These are phyloP conservation scores for Mugil cephalus DNA, from an alignment of 2,113 vertebrate species.

Conservation along the genomic window DNA sequence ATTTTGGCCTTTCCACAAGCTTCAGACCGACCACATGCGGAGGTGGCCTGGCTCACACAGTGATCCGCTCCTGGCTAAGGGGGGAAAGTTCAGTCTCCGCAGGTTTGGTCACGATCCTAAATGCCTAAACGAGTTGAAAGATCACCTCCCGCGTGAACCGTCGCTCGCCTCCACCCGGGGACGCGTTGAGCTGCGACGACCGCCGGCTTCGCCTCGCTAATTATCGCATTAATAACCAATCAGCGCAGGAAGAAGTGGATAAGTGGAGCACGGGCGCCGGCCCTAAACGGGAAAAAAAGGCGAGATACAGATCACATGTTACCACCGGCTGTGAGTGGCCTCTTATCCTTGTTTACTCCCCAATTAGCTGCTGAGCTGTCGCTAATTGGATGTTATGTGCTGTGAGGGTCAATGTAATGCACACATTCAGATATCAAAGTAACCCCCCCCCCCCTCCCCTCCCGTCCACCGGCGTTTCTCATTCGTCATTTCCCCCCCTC, in stretches of 20 bases:
- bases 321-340: conserved; percentile 6
- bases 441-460: conserved; percentile 17
- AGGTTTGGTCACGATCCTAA: not conserved
- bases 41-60: not conserved
- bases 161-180: no score
- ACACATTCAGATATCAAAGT: conserved; percentile 30
- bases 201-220: no score
- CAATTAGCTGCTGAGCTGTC: conserved; percentile 29
- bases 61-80: not conserved
- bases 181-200: no score
- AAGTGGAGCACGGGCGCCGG: no score
- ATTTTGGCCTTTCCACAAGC: not conserved
- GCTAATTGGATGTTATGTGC: conserved; percentile 40
- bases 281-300: no score
- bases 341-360: conserved; percentile 14
- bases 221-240: no score
- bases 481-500: conserved; percentile 28
- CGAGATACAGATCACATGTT: not conserved
- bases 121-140: not conserved
- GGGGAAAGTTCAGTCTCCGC: no score
- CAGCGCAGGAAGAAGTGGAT: no score
- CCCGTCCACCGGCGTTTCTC: conserved; percentile 24
- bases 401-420: conserved; percentile 23
- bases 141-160: no score
- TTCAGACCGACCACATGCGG: not conserved